phyloP scores from a whole-genome alignment of 2,888 invertebrate genomes.

The Stenoptilia bipunctidactyla region DNA sequence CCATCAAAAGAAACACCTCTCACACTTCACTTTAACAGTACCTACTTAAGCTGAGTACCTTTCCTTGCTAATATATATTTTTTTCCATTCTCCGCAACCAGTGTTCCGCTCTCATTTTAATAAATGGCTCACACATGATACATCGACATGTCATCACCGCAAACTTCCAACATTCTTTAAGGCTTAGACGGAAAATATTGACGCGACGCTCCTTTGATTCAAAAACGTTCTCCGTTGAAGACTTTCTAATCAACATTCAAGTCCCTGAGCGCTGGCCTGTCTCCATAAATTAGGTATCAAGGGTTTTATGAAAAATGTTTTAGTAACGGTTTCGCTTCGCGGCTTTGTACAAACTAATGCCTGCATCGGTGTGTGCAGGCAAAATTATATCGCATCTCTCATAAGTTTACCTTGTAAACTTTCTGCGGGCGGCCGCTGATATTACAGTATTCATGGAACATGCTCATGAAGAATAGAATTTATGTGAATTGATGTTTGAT shows the following conservation, averaged over 20 bases:
- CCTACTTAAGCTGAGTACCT: no score
- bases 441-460: no score
- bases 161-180: neutral
- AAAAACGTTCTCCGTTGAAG: slow-evolving; percentile 24
- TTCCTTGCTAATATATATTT: no score
- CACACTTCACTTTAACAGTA: no score
- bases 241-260: slow-evolving; percentile 62
- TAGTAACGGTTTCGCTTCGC: slow-evolving; percentile 24
- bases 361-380: no score
- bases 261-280: slow-evolving; percentile 40
- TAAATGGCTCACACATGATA: slow-evolving; percentile 15
- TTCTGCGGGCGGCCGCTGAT: no score
- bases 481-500: no score
- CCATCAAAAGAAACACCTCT: no score
- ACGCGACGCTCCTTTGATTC: slow-evolving; percentile 22
- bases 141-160: slow-evolving; percentile 15
- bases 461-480: no score
- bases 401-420: no score
- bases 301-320: slow-evolving; percentile 66
- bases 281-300: slow-evolving; percentile 66
- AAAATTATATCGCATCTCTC: no score
- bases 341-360: neutral
- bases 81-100: no score
- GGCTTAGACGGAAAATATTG: slow-evolving; percentile 1
- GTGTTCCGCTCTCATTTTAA: slow-evolving; percentile 5